Percentiles rank a stretch among this genome's conserved stretches.
Evolutionary conservation across 2,113 vertebrate species (phyloP).

Genomic region (Piaya cayana): DNA sequence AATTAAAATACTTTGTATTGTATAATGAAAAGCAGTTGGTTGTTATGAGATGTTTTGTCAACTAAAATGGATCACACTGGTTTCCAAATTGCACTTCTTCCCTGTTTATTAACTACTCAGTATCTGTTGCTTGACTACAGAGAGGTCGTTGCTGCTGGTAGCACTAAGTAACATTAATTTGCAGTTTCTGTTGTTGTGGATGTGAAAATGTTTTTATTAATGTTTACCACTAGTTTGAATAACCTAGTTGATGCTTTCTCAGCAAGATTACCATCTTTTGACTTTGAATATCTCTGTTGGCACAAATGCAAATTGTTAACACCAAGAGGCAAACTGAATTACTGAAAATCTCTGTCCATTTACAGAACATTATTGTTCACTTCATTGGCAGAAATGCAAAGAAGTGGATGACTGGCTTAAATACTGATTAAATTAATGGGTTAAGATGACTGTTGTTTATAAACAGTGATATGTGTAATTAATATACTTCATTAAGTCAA

Average conservation of each 20-base stretch:
- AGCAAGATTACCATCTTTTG: conserved; percentile 4
- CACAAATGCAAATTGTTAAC: not conserved
- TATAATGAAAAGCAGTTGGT: not conserved
- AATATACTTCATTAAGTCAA: not conserved
- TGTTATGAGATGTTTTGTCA: not conserved
- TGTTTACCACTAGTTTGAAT: not conserved
- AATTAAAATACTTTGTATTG: not conserved
- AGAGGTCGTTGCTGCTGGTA: not conserved
- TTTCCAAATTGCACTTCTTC: not conserved
- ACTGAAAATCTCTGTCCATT: conserved; percentile 9
- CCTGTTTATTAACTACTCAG: not conserved
- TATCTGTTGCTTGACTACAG: not conserved
- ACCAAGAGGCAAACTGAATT: not conserved
- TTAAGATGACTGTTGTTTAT: not conserved
- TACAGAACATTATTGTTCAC: not conserved
- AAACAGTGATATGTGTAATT: not conserved
- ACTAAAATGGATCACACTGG: not conserved
- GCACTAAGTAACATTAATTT: not conserved
- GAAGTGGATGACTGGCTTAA: conserved; percentile 15
- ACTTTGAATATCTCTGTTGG: conserved; percentile 3
- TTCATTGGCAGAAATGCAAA: not conserved
- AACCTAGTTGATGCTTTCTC: not conserved
- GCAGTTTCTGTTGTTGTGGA: not conserved
- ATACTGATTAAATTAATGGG: conserved; percentile 27
- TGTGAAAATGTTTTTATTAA: not conserved